Evolutionary conservation across 2,113 vertebrate genomes (phyloP).

Genomic region (Heliornis fulica): DNA sequence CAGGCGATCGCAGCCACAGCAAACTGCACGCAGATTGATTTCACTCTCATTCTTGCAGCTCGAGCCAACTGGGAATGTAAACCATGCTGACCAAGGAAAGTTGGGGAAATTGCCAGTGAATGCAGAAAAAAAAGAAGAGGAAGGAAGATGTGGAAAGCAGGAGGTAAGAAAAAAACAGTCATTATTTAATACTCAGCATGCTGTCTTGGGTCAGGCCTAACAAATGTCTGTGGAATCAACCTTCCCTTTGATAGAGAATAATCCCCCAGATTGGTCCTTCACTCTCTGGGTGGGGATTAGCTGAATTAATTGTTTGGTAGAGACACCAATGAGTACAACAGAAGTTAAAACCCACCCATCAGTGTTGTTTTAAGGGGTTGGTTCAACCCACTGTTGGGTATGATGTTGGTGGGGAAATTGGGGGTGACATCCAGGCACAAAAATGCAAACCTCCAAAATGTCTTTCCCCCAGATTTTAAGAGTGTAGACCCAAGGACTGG

Average conservation of each 20-base stretch:
- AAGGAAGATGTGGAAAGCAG: not conserved
- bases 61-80: not conserved
- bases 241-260: not conserved
- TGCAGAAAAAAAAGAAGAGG: not conserved
- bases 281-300: not conserved
- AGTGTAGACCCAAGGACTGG: not conserved
- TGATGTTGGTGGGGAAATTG: accelerated
- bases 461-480: not conserved
- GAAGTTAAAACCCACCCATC: not conserved
- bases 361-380: not conserved
- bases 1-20: not conserved
- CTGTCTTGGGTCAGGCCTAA: not conserved
- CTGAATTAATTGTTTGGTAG: not conserved
- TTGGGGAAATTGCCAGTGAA: not conserved
- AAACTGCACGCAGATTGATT: not conserved
- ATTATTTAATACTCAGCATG: not conserved
- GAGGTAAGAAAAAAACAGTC: not conserved
- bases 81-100: not conserved
- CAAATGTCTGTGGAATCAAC: not conserved
- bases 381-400: not conserved
- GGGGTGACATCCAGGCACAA: not conserved
- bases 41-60: not conserved
- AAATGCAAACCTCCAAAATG: not conserved
- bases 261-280: not conserved
- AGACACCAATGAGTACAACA: not conserved